Conservation (phyloP, 2,797 vertebrate species). For the Helicolenus hilgendorfi region DNA sequence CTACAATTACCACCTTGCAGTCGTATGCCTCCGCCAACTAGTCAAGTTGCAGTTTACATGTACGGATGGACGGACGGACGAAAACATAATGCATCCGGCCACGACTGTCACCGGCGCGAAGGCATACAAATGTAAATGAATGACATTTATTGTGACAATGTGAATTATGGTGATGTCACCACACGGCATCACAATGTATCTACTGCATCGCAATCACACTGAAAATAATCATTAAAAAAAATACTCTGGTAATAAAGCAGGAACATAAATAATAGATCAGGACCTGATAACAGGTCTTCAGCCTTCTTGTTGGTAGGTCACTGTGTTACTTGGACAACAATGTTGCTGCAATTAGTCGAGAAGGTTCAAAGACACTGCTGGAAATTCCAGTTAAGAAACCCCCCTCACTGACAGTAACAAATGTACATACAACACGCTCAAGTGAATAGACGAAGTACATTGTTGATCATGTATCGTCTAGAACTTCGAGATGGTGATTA, state of each 20-base stretch:
- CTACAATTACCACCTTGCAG: too few relatives aligned
- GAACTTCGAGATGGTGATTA: neutral
- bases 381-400: conserved; percentile 5
- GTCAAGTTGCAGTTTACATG: too few relatives aligned
- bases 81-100: neutral
- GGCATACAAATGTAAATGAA: neutral
- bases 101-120: neutral
- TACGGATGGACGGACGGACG: neutral
- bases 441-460: neutral
- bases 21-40: too few relatives aligned
- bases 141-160: conserved; percentile 10
- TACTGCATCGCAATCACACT: neutral
- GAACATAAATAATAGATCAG: conserved; percentile 18
- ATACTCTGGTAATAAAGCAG: conserved; percentile 9
- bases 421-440: neutral
- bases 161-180: neutral
- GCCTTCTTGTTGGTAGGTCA: neutral
- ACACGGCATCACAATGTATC: neutral
- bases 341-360: conserved; percentile 2
- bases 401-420: neutral
- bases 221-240: conserved; percentile 26
- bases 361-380: conserved; percentile 22
- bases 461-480: neutral
- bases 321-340: conserved; percentile 6
- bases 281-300: conserved; percentile 2